phyloP scores from a whole-genome alignment of 2,888 invertebrate genomes.

The Amphiduros pacificus region DNA sequence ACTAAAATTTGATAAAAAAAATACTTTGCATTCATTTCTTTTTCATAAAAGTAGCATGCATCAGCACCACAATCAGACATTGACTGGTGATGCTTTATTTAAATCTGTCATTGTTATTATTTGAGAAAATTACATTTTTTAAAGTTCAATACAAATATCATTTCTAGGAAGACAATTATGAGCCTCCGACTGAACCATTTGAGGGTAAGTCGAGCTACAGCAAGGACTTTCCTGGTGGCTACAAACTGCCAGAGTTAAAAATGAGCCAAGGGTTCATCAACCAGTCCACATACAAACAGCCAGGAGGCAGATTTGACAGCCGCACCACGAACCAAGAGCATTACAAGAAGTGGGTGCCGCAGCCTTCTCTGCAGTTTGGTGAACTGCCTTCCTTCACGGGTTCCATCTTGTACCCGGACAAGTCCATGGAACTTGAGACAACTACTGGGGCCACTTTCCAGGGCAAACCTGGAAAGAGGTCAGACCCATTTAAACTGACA shows the following conservation, averaged over 20 bases:
- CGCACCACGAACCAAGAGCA: conserved; percentile 42
- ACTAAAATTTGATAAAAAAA: no score
- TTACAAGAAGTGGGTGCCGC: conserved; percentile 44
- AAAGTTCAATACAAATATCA: background rate
- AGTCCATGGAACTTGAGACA: conserved; percentile 11
- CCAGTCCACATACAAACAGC: no score
- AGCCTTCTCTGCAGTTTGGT: conserved; percentile 41
- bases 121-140: background rate
- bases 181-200: conserved; percentile 39
- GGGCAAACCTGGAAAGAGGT: no score
- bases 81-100: no score
- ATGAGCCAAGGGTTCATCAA: no score
- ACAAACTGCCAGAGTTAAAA: background rate
- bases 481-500: no score
- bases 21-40: no score
- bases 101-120: no score
- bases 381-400: conserved; percentile 55
- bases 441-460: conserved; percentile 26
- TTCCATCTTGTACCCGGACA: conserved; percentile 27
- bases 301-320: conserved; percentile 42
- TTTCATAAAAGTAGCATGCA: no score
- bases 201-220: conserved; percentile 42
- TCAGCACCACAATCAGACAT: background rate
- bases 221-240: conserved; percentile 36
- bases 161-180: conserved; percentile 42